Conservation (phyloP, 2,888 invertebrate genomes). For the Tenthredo amoena region DNA sequence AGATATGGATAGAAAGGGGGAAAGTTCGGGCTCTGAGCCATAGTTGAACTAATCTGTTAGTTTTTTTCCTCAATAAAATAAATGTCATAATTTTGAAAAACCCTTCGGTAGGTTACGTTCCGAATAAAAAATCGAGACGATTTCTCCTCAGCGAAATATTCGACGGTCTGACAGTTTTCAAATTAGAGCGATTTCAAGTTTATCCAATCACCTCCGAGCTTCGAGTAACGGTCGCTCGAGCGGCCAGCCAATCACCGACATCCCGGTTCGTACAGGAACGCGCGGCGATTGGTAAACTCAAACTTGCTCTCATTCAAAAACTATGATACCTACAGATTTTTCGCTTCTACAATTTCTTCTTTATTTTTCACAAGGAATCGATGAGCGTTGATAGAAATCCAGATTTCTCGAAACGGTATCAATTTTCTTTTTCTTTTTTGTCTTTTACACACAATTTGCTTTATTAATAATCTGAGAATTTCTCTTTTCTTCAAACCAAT, state of each 20-base stretch:
- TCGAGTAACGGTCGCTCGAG: background rate
- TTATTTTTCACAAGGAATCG: background rate
- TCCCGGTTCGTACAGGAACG: background rate
- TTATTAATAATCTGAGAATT: no score
- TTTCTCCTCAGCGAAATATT: background rate
- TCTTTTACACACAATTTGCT: no score
- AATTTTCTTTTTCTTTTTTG: background rate
- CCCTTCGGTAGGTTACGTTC: background rate
- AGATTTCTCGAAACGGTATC: background rate
- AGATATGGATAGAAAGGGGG: background rate
- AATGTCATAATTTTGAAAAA: background rate
- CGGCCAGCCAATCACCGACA: background rate
- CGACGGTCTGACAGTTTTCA: background rate
- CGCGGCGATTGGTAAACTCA: background rate
- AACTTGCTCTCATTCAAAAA: background rate
- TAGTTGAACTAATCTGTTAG: background rate
- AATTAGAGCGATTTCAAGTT: background rate
- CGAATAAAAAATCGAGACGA: background rate
- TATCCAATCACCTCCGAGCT: background rate
- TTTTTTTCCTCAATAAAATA: background rate
- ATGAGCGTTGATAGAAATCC: background rate
- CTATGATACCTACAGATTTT: background rate
- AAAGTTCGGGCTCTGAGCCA: background rate
- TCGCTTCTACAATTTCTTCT: background rate
- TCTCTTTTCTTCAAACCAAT: no score